These are phyloP conservation scores for Dolichallabes microphthalmus DNA, from an alignment of 2,113 vertebrate genomes.

Conservation along the genomic window DNA sequence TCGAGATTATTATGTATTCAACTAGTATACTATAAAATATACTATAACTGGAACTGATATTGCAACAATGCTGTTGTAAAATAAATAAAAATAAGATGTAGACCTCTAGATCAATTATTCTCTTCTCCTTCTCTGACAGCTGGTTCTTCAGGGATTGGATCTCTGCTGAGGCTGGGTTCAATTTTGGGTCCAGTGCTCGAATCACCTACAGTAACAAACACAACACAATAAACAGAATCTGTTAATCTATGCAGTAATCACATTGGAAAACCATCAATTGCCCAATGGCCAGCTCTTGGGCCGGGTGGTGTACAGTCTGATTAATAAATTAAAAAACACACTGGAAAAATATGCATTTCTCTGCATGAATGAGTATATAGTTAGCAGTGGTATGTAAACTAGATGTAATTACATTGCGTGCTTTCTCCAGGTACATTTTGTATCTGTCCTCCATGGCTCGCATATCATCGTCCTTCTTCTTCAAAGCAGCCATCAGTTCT, in stretches of 20 bases:
- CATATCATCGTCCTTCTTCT: constrained; percentile 99
- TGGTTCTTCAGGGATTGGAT: constrained; percentile 89
- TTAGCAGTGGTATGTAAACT: background rate
- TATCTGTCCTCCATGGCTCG: constrained; percentile 97
- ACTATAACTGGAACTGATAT: background rate
- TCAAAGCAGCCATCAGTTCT: constrained; percentile 88
- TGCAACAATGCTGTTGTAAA: background rate
- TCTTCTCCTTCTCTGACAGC: constrained; percentile 85
- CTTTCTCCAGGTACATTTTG: constrained; percentile 98
- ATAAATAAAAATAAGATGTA: background rate
- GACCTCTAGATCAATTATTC: constrained; percentile 83
- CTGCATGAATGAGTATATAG: background rate
- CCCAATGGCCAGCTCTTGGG: background rate
- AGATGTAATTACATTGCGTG: constrained; percentile 83
- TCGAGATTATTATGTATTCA: no score
- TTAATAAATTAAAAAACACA: background rate
- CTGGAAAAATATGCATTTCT: background rate
- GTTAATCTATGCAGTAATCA: background rate
- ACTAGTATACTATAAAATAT: no score
- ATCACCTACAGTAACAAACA: constrained; percentile 84
- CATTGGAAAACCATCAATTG: background rate
- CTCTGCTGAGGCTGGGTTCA: constrained; percentile 94
- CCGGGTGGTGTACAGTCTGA: background rate
- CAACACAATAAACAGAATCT: background rate
- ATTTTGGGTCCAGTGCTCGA: constrained; percentile 91